Evolutionary conservation across 1,140 invertebrate species (phyloP), one percentile per base, ranked within the genome.

Genomic region (Dryas iulia): DNA sequence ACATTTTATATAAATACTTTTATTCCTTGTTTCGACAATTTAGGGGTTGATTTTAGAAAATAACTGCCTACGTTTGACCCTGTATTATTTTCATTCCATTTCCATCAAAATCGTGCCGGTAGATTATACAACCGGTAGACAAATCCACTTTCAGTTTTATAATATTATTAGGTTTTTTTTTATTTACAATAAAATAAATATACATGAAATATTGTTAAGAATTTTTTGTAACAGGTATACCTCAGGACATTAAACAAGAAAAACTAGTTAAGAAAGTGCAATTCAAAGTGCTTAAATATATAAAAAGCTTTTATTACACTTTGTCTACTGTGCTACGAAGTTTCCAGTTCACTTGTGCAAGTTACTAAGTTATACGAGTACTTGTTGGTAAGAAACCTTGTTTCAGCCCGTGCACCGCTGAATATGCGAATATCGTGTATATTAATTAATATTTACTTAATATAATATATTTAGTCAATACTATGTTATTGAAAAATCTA

Each of bases 271-370:
- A 61, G 67, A 64, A 66, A 76, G 71, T 70, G 76, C 62, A 80
- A 73, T 64, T 72, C 71, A 75, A 76, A 77, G 63, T 68, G 65
- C 67, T 74, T 81, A 73, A 79, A 81, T 81, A 74, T 77, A 79
- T 77, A 74, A 81, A 74, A 75, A 77, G 70, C 67, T 77, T 74
- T 76, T 78, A 71, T 72, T 71, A 72, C 69, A 70, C 70, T 69
- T 71, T 74, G 66, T 69, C 52, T 72, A 73, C 68, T 70, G 63
- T 71, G 69, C 70, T 79, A 73, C 58, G 72, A 69, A 77, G 74
- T 77, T 75, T 72, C 63, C 71, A 69, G 69, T 70, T 71, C 61
- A 74, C 53, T 77, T 77, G 65, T 67, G 73, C 56, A 69, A 79
- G 77, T 76, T 76, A 72, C 54, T 62, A 68, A 76, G 65, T 61